Percentiles rank a stretch among this genome's conserved stretches.
These are phyloP conservation scores for Phymorhynchus buccinoides DNA, from an alignment of 1,140 invertebrate species.

Conservation along the genomic window DNA sequence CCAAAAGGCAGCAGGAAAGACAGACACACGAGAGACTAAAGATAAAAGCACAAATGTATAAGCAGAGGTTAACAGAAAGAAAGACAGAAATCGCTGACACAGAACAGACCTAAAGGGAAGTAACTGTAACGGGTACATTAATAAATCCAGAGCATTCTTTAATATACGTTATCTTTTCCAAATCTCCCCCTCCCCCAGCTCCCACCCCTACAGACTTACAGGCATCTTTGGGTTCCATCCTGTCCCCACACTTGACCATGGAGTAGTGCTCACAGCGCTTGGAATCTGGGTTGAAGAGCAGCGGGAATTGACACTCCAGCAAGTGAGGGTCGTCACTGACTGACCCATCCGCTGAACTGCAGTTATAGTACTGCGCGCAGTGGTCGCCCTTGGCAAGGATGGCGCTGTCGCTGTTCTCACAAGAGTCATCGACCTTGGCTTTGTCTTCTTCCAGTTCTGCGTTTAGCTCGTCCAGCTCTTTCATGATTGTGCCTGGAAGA, in stretches of 20 bases:
- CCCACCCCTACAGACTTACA: constrained; percentile 60
- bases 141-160: no score
- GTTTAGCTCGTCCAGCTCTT: constrained; percentile 9
- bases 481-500: constrained; percentile 15
- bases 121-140: no score
- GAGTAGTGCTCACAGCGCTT: constrained; percentile 48
- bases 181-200: no score
- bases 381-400: constrained; percentile 49
- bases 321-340: constrained; percentile 43
- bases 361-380: constrained; percentile 62
- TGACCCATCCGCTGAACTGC: constrained; percentile 39
- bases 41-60: no score
- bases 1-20: no score
- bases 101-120: no score
- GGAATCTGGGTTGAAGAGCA: constrained; percentile 50
- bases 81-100: no score
- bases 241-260: constrained; percentile 52
- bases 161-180: no score
- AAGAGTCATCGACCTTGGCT: neutral
- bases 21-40: no score
- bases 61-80: no score
- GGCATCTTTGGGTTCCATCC: constrained; percentile 52
- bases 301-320: constrained; percentile 58
- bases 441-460: no score
- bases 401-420: constrained; percentile 32